These are phyloP conservation scores for Carabus problematicus DNA, from an alignment of 2,888 invertebrate genomes.

Conservation along the genomic window DNA sequence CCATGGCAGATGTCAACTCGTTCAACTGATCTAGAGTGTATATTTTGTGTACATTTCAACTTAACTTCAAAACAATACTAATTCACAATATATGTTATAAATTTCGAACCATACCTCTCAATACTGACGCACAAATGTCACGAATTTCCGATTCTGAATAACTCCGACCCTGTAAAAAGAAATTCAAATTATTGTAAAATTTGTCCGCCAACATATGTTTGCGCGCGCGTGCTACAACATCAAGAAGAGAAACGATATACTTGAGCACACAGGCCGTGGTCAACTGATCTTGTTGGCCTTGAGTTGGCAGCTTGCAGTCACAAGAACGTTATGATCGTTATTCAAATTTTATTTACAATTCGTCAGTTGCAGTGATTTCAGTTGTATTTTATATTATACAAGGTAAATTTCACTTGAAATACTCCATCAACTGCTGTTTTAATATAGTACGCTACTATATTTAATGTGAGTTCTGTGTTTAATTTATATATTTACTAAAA, in stretches of 20 bases:
- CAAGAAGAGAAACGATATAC: neutral
- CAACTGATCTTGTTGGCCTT: slow-evolving; percentile 6
- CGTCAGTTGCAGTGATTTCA: neutral
- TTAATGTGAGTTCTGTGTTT: neutral
- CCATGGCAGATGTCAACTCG: slow-evolving; percentile 70
- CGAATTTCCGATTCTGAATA: slow-evolving; percentile 76
- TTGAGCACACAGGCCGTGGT: neutral
- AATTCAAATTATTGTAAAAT: neutral
- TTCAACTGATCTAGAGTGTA: slow-evolving; percentile 71
- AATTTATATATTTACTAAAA: neutral
- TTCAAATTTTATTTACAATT: slow-evolving; percentile 27
- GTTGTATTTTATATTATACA: neutral
- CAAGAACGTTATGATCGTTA: slow-evolving; percentile 13
- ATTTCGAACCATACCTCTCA: slow-evolving; percentile 68
- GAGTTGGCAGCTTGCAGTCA: slow-evolving; percentile 9
- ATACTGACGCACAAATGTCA: slow-evolving; percentile 80
- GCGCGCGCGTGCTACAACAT: slow-evolving; percentile 3
- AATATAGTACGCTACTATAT: too few species aligned
- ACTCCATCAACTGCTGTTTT: too few species aligned
- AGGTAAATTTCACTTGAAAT: slow-evolving; percentile 3
- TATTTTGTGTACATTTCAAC: neutral
- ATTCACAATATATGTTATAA: slow-evolving; percentile 6
- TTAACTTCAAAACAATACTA: slow-evolving; percentile 4
- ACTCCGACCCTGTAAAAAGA: slow-evolving; percentile 66
- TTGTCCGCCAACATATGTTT: neutral